Conservation (phyloP, 2,113 vertebrate species). For the Pao palembangensis region DNA sequence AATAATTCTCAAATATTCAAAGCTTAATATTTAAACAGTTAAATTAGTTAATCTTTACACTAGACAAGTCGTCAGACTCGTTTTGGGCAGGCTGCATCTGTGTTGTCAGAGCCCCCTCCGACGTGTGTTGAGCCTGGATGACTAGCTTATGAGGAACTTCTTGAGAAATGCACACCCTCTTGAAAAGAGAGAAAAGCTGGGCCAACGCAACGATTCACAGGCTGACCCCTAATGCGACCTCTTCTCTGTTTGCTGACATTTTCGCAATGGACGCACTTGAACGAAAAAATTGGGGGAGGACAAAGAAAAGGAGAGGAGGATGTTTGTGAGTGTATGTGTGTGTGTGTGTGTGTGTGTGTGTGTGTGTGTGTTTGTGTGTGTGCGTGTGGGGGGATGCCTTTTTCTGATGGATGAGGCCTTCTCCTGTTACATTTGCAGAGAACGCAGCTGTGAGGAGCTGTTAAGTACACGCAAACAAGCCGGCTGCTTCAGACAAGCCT, state of each 20-base stretch:
- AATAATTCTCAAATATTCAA: too few relatives aligned
- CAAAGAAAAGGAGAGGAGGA: slow-evolving; percentile 42
- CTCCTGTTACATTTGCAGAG: slow-evolving; percentile 81
- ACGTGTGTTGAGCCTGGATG: slow-evolving; percentile 47
- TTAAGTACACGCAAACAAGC: slow-evolving; percentile 86
- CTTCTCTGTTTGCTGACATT: slow-evolving; percentile 77
- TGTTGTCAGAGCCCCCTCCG: slow-evolving; percentile 43
- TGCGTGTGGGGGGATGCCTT: slow-evolving; percentile 53
- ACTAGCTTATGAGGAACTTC: slow-evolving; percentile 60
- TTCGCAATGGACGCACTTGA: slow-evolving; percentile 74
- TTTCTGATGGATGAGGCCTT: slow-evolving; percentile 82
- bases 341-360: slow-evolving; percentile 26
- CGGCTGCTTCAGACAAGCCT: slow-evolving; percentile 77
- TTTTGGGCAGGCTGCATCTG: slow-evolving; percentile 39
- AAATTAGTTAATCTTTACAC: too few relatives aligned
- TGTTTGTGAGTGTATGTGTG: slow-evolving; percentile 28
- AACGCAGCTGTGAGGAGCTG: slow-evolving; percentile 89
- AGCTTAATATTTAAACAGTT: too few relatives aligned
- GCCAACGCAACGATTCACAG: slow-evolving; percentile 59
- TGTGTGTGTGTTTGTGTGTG: slow-evolving; percentile 19
- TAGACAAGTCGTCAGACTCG: slow-evolving; percentile 8
- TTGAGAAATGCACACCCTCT: slow-evolving; percentile 73
- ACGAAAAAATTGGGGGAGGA: slow-evolving; percentile 54
- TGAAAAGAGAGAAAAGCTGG: slow-evolving; percentile 71
- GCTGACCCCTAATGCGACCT: slow-evolving; percentile 69